Evolutionary conservation across 2,113 vertebrate species (phyloP).

Genomic region (Dryoscopus gambensis): DNA sequence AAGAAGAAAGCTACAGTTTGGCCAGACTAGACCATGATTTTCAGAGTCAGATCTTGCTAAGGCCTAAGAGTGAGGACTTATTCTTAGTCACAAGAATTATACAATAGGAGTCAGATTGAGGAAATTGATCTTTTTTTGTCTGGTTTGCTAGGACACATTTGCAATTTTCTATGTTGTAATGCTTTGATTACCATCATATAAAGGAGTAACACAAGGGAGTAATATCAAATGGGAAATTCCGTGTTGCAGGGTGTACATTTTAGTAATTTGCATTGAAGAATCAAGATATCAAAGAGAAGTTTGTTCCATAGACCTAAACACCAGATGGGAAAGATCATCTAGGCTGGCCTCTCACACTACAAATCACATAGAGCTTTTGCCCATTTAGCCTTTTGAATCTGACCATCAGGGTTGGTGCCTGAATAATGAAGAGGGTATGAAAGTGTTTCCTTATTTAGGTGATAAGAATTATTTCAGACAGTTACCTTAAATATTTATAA

Average conservation of each 20-base stretch:
- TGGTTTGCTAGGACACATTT: neutral
- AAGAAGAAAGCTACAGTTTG: neutral
- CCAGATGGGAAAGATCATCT: neutral
- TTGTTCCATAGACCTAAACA: neutral
- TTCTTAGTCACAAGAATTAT: neutral
- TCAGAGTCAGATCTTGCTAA: neutral
- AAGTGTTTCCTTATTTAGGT: neutral
- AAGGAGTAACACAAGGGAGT: neutral
- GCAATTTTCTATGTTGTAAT: neutral
- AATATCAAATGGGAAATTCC: neutral
- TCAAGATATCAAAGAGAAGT: neutral
- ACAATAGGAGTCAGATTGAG: neutral
- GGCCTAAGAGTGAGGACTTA: neutral
- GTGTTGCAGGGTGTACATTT: neutral
- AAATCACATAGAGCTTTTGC: neutral
- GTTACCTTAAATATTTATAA: neutral
- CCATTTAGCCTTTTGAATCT: neutral
- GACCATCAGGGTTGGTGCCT: neutral
- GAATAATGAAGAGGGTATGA: neutral
- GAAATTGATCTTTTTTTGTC: neutral
- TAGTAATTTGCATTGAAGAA: conserved; percentile 1
- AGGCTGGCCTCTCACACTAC: neutral
- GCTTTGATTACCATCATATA: neutral
- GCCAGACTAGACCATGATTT: neutral
- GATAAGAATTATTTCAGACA: neutral